Evolutionary conservation across 2,888 invertebrate species (phyloP), one percentile per base, ranked within the genome.

Genomic region (Papilio protenor): DNA sequence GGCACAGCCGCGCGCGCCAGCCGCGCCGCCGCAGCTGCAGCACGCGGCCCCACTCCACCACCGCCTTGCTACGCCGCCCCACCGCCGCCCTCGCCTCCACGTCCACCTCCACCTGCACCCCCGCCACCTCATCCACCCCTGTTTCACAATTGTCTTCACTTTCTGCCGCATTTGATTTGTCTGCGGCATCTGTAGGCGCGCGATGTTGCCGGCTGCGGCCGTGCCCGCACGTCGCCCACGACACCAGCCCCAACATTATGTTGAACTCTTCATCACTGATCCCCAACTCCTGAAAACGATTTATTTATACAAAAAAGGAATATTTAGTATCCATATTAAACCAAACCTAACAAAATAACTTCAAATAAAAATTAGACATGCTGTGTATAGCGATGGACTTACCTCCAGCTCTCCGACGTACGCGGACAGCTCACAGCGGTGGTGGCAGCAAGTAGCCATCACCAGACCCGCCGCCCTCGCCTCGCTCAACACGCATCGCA

Each of bases 381-480:
- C 27, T 27, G 23, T 61, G 14, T 8, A 33, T 12, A 6, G 33
- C 12, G 33, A 5, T 23, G 6, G 27, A 45, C 23, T 5, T 45
- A 64, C 93, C 87, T 84, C 84, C 27, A 92, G 84, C 0, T 86
- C 77, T 69, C 85, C 92, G 74, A 96, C 95, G 90, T 97, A 98
- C 0, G 96, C 91, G 23, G 89, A 89, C 95, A 96, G 97, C 64
- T 96, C 95, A 88, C 98, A 98, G 82, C 97, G 96, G 92, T 99
- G 98, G 91, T 98, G 98, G 89, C 99, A 99, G 90, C 99, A 99
- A 33, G 98, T 96, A 3, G 98, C 98, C 87, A 98, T 96, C 77
- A 97, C 93, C 61, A 96, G 87, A 10, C 97, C 98, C 75, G 85
- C 95, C 84, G 85, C 92, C 90, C 78, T 59, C 79, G 88, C 90